Evolutionary conservation across 1,140 invertebrate genomes (phyloP).

Genomic region (Drosophila malerkotliana): DNA sequence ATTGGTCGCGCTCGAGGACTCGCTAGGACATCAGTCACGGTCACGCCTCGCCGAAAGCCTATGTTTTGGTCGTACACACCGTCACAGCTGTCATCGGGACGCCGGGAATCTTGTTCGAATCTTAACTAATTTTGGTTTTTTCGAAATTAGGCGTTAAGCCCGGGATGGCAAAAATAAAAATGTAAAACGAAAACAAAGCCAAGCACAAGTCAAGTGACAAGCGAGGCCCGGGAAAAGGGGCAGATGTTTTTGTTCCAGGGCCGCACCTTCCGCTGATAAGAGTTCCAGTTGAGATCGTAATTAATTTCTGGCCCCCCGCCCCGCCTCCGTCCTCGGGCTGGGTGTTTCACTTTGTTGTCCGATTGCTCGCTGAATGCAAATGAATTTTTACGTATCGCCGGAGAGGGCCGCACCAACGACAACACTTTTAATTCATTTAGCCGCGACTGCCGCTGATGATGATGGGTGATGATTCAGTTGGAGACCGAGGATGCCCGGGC

Average conservation of each 20-base stretch:
- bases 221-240: conserved; percentile 9
- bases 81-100: conserved; percentile 37
- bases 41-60: conserved; percentile 13
- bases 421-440: conserved; percentile 59
- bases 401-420: conserved; percentile 20
- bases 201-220: conserved; percentile 46
- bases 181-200: conserved; percentile 23
- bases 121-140: conserved; percentile 48
- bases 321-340: background rate
- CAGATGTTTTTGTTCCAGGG: conserved; percentile 25
- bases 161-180: conserved; percentile 20
- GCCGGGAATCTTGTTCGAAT: conserved; percentile 28
- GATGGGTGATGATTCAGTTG: conserved; percentile 37
- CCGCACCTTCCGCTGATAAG: conserved; percentile 58
- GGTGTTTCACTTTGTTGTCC: conserved; percentile 14
- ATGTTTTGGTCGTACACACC: background rate
- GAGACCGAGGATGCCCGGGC: conserved; percentile 24
- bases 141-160: conserved; percentile 44
- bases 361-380: conserved; percentile 61
- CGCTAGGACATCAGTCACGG: conserved; percentile 28
- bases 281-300: conserved; percentile 59
- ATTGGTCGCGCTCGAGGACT: conserved; percentile 42
- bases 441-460: conserved; percentile 46
- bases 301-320: conserved; percentile 62
- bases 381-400: conserved; percentile 58